Evolutionary conservation across 1,140 invertebrate species (phyloP).

Genomic region (Euwallacea similis): DNA sequence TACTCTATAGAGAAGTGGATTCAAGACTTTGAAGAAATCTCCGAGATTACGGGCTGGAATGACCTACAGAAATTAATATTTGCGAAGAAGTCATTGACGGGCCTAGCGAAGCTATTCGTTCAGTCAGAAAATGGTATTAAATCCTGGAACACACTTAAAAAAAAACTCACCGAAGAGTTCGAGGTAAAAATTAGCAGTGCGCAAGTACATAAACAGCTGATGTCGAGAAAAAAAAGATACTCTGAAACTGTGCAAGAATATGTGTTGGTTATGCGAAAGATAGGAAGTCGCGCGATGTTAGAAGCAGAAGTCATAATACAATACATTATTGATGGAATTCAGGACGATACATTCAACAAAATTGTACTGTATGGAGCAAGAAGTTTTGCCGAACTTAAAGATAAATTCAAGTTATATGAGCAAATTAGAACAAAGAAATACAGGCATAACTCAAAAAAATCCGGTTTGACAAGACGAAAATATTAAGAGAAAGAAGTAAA

Average conservation of each 20-base stretch:
- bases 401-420: conserved; percentile 35
- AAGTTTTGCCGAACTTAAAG: conserved; percentile 34
- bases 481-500: neutral
- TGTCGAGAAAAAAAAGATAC: conserved; percentile 3
- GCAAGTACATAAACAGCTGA: conserved; percentile 17
- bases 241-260: conserved; percentile 39
- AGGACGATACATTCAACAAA: conserved; percentile 30
- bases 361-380: conserved; percentile 33
- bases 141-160: conserved; percentile 12
- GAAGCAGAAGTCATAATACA: conserved; percentile 42
- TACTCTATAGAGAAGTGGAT: conserved; percentile 39
- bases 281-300: conserved; percentile 41
- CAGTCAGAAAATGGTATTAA: conserved; percentile 26
- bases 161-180: conserved; percentile 10
- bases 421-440: conserved; percentile 2
- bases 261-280: conserved; percentile 43
- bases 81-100: conserved; percentile 40
- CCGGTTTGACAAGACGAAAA: neutral
- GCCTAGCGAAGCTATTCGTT: conserved; percentile 40
- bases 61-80: conserved; percentile 46
- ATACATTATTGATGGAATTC: conserved; percentile 46
- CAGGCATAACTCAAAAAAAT: neutral
- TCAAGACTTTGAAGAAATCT: conserved; percentile 45
- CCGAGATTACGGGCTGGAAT: conserved; percentile 39
- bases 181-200: conserved; percentile 11